Evolutionary conservation across 2,797 vertebrate species (phyloP).

Genomic region (Spinibarbus caldwelli): DNA sequence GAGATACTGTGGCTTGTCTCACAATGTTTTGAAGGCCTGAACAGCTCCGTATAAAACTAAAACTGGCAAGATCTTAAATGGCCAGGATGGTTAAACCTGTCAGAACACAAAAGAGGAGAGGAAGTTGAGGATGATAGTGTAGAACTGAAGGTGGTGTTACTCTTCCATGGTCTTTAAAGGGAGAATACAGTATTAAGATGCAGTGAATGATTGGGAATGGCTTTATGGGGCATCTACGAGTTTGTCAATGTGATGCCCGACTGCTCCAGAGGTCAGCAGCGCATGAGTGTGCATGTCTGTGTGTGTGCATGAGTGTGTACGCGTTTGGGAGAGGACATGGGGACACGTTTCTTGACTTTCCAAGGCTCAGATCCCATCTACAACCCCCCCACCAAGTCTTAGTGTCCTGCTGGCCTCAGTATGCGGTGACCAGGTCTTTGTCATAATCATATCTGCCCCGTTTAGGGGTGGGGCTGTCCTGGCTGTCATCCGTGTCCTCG

Average conservation of each 20-base stretch:
- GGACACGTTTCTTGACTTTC: conserved; percentile 67
- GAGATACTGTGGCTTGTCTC: conserved; percentile 51
- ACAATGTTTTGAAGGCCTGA: conserved; percentile 29
- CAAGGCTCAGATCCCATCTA: conserved; percentile 70
- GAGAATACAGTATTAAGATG: conserved; percentile 68
- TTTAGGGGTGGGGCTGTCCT: conserved; percentile 89
- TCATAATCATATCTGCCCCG: conserved; percentile 91
- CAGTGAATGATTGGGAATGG: conserved; percentile 62
- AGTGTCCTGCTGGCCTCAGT: conserved; percentile 81
- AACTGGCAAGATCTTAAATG: conserved; percentile 48
- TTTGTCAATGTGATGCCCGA: conserved; percentile 74
- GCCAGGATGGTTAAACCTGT: conserved; percentile 57
- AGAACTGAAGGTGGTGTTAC: conserved; percentile 59
- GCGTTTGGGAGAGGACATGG: conserved; percentile 59
- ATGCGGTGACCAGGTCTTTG: conserved; percentile 96
- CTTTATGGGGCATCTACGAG: conserved; percentile 57
- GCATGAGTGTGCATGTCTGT: conserved; percentile 67
- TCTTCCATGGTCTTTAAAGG: conserved; percentile 72
- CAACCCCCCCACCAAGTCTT: conserved; percentile 64
- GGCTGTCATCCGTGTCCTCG: conserved; percentile 93
- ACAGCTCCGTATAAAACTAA: conserved; percentile 36
- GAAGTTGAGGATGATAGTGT: conserved; percentile 53
- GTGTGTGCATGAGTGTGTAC: conserved; percentile 70
- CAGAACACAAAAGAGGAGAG: conserved; percentile 68
- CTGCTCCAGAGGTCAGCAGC: conserved; percentile 73